phyloP scores from a whole-genome alignment of 2,113 vertebrate genomes.

The Solea solea region DNA sequence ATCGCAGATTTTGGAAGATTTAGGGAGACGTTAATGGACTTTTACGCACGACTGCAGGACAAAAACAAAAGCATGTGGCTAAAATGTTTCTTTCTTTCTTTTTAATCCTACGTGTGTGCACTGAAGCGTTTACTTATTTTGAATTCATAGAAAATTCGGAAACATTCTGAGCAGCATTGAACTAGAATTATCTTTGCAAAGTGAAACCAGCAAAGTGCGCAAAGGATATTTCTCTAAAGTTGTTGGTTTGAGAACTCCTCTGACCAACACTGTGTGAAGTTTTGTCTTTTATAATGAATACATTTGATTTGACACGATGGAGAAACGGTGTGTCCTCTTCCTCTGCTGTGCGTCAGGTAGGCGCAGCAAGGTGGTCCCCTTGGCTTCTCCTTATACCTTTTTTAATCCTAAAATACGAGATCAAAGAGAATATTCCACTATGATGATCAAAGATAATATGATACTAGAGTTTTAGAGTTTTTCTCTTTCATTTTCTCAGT shows the following conservation, averaged over 20 bases:
- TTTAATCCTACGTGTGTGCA: neutral
- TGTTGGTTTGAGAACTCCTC: neutral
- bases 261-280: neutral
- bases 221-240: slow-evolving; percentile 22
- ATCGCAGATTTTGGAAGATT: neutral
- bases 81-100: neutral
- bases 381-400: too few species aligned
- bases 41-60: slow-evolving; percentile 44
- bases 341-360: slow-evolving; percentile 1
- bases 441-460: too few species aligned
- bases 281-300: neutral
- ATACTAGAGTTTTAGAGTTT: too few species aligned
- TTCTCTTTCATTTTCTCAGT: too few species aligned
- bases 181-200: neutral
- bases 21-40: neutral
- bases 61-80: neutral
- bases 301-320: slow-evolving; percentile 1
- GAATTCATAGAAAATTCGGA: neutral
- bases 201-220: slow-evolving; percentile 3
- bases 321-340: neutral
- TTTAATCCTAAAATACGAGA: too few species aligned
- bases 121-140: neutral
- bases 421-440: too few species aligned
- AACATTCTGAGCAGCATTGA: neutral
- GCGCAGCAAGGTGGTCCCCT: neutral